A percentile compares a stretch with the other conserved stretches of the same genome.
These are phyloP conservation scores for Anagyrus pseudococci DNA, from an alignment of 2,888 invertebrate species.

Conservation along the genomic window DNA sequence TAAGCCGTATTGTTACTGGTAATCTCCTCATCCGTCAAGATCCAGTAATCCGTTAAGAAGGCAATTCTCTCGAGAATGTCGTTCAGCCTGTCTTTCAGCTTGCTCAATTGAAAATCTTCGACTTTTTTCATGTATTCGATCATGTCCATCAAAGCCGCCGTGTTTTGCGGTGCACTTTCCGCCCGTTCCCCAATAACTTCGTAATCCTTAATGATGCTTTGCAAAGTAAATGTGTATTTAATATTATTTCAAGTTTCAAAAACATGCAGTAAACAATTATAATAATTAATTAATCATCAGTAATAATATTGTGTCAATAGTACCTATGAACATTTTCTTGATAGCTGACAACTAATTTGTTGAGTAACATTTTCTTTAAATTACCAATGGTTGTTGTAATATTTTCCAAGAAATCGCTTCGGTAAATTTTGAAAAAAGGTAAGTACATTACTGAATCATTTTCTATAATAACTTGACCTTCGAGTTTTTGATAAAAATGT, in stretches of 20 bases:
- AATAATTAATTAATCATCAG: not conserved
- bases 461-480: constrained; percentile 68
- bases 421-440: constrained; percentile 86
- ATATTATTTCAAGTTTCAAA: not conserved
- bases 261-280: not conserved
- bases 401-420: constrained; percentile 76
- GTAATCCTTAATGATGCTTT: constrained; percentile 86
- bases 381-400: constrained; percentile 73
- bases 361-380: constrained; percentile 73
- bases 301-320: not conserved
- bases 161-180: constrained; percentile 79
- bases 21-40: constrained; percentile 82
- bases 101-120: constrained; percentile 72
- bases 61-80: constrained; percentile 75
- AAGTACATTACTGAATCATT: constrained; percentile 74
- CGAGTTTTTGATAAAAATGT: constrained; percentile 68
- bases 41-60: constrained; percentile 83
- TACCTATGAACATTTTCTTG: constrained; percentile 72
- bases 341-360: constrained; percentile 80
- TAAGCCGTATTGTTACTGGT: constrained; percentile 85
- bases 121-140: constrained; percentile 79
- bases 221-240: no score
- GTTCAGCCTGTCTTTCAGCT: constrained; percentile 80
- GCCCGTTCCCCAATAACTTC: constrained; percentile 79
- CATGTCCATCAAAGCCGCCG: constrained; percentile 84